Conservation (phyloP, 2,888 invertebrate genomes). For the Tetranychus piercei region DNA sequence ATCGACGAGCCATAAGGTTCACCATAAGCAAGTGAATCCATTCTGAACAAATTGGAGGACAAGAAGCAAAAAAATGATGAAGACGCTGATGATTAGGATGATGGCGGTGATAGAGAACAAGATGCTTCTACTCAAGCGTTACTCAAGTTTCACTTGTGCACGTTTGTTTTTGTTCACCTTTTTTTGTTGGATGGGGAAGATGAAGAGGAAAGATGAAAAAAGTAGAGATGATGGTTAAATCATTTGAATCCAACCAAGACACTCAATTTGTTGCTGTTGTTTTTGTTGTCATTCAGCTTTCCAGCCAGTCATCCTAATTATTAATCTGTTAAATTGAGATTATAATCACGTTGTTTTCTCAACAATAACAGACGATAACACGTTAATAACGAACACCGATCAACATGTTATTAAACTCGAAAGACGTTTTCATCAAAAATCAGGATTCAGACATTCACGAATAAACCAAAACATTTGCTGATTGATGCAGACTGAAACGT, state of each 20-base stretch:
- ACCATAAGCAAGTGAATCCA: slow-evolving; percentile 11
- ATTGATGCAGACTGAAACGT: neutral
- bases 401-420: too few species aligned
- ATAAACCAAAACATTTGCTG: too few species aligned
- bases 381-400: too few species aligned
- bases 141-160: neutral
- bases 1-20: neutral
- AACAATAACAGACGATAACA: too few species aligned
- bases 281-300: neutral
- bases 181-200: neutral
- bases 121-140: neutral
- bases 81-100: neutral
- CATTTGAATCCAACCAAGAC: slow-evolving; percentile 1
- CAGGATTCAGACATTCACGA: too few species aligned
- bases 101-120: neutral
- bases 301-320: neutral
- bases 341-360: neutral
- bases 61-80: neutral
- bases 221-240: neutral
- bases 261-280: neutral
- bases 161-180: slow-evolving; percentile 2
- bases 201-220: neutral
- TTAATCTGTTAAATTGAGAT: neutral
- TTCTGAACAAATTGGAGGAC: neutral
- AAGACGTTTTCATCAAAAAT: too few species aligned